Conservation (phyloP, 2,113 vertebrate genomes). For the Chinchilla lanigera region DNA sequence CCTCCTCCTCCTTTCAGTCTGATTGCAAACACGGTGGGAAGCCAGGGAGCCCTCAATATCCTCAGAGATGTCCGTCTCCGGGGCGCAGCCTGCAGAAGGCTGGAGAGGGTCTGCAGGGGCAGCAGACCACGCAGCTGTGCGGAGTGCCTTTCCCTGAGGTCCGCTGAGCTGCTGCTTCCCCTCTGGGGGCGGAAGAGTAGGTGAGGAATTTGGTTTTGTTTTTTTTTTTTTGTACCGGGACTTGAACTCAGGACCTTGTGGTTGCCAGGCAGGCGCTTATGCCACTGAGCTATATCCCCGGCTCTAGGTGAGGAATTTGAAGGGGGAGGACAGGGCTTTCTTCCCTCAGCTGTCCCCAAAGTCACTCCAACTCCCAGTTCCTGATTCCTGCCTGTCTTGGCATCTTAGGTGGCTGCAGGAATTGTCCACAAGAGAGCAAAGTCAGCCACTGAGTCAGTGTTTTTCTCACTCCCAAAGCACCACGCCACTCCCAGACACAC, state of each 20-base stretch:
- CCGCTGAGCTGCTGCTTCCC: neutral
- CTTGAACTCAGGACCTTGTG: no score
- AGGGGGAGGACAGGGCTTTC: neutral
- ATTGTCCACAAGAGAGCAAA: neutral
- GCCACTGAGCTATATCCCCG: no score
- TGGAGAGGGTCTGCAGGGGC: neutral
- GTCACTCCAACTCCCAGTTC: neutral
- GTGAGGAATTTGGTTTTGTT: neutral
- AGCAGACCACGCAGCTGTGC: neutral
- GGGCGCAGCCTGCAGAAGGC: neutral
- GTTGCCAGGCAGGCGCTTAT: no score
- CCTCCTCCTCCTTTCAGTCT: neutral
- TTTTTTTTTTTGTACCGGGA: no score
- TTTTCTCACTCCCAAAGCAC: constrained; percentile 43
- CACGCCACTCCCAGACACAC: constrained; percentile 29
- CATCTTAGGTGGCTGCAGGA: constrained; percentile 5
- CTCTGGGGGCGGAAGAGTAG: neutral
- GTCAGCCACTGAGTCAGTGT: constrained; percentile 48
- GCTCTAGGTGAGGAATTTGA: neutral
- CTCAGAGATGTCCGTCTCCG: neutral
- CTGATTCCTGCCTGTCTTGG: neutral
- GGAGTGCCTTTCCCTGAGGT: neutral
- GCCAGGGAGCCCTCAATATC: neutral
- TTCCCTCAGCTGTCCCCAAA: neutral
- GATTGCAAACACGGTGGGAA: constrained; percentile 7